A percentile compares a stretch with the other conserved stretches of the same genome.
Conservation (phyloP, 2,797 vertebrate species). For the Cyprinodon diabolis region DNA sequence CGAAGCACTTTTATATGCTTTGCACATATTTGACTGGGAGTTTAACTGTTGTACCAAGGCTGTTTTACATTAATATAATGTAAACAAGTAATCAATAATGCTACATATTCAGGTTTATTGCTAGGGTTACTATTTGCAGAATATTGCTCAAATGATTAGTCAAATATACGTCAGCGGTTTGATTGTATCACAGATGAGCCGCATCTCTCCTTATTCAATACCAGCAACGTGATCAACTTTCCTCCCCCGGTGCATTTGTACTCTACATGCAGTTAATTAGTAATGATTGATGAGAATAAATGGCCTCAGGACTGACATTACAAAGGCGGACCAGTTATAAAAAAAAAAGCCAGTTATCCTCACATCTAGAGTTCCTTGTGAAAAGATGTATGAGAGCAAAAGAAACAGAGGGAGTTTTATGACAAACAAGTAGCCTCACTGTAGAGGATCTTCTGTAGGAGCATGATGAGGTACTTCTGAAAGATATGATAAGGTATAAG, state of each 20-base stretch:
- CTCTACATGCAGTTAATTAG: slow-evolving; percentile 45
- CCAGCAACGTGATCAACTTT: slow-evolving; percentile 9
- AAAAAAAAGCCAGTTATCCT: slow-evolving; percentile 45
- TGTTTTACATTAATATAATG: background rate
- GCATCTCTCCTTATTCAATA: slow-evolving; percentile 14
- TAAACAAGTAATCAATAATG: background rate
- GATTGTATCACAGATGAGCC: background rate
- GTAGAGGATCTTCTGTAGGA: background rate
- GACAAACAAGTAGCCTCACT: slow-evolving; percentile 19
- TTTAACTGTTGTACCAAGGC: background rate
- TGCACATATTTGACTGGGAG: background rate
- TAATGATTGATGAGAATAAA: slow-evolving; percentile 55
- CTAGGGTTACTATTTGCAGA: background rate
- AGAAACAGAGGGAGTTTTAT: slow-evolving; percentile 24
- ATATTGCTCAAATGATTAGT: background rate
- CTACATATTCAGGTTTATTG: background rate
- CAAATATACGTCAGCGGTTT: background rate
- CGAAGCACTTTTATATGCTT: background rate
- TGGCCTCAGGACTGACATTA: slow-evolving; percentile 45
- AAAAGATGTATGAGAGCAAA: slow-evolving; percentile 30
- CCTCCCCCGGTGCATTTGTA: slow-evolving; percentile 25
- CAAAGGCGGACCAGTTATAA: slow-evolving; percentile 40
- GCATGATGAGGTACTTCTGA: slow-evolving; percentile 22
- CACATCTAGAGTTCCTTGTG: slow-evolving; percentile 33
- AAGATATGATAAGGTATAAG: slow-evolving; percentile 39